A percentile compares a stretch with the other conserved stretches of the same genome.
phyloP scores from a whole-genome alignment of 2,797 vertebrate genomes.

The Lepus oiostolus region DNA sequence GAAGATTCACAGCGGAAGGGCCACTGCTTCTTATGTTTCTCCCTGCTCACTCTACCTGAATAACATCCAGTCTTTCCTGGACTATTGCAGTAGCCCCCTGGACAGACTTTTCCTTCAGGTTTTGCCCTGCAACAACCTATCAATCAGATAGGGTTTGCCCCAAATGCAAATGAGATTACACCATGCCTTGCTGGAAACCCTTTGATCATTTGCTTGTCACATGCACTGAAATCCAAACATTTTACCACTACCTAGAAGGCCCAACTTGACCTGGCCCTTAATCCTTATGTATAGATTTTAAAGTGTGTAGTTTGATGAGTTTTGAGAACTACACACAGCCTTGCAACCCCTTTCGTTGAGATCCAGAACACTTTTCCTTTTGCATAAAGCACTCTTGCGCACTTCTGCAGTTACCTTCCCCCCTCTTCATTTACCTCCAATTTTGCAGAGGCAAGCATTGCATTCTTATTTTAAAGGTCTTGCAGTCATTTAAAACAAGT shows the following conservation, averaged over 20 bases:
- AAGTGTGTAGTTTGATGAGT: neutral
- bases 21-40: neutral
- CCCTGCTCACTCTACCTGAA: neutral
- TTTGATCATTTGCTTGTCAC: neutral
- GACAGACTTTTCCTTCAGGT: neutral
- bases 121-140: neutral
- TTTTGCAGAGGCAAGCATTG: neutral
- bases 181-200: neutral
- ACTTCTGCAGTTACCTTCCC: neutral
- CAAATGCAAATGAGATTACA: conserved; percentile 7
- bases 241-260: neutral
- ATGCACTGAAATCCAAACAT: neutral
- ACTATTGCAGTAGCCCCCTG: too few species aligned
- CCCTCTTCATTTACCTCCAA: too few species aligned
- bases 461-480: conserved; percentile 21
- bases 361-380: neutral
- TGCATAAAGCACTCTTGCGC: neutral
- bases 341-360: neutral
- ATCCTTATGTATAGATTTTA: neutral
- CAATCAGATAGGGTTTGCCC: neutral
- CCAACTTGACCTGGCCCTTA: neutral
- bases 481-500: neutral
- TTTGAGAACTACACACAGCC: neutral
- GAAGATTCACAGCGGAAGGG: neutral
- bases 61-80: neutral